Evolutionary conservation across 2,797 vertebrate species (phyloP).

Genomic region (Emys orbicularis): DNA sequence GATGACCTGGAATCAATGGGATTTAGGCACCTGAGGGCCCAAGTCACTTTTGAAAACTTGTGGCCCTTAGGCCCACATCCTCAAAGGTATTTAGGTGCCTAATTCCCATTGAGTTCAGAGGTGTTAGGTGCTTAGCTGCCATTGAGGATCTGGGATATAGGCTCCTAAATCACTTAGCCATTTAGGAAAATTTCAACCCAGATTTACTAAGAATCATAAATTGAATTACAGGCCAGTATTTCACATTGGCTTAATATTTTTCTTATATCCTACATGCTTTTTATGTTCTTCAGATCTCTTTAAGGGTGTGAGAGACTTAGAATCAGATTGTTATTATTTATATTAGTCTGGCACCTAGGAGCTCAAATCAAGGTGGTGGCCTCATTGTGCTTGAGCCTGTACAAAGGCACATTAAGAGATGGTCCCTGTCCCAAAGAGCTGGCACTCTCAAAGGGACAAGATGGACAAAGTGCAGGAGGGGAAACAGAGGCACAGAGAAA

Average conservation of each 20-base stretch:
- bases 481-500: neutral
- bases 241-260: slow-evolving; percentile 61
- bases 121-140: neutral
- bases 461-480: neutral
- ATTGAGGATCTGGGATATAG: neutral
- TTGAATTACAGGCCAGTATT: slow-evolving; percentile 47
- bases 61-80: neutral
- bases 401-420: neutral
- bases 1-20: neutral
- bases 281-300: slow-evolving; percentile 11
- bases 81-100: neutral
- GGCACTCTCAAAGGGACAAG: neutral
- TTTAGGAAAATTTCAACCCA: slow-evolving; percentile 17
- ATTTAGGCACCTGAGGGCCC: neutral
- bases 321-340: neutral
- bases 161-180: neutral
- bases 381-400: neutral
- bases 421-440: slow-evolving; percentile 17
- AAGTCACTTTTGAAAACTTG: slow-evolving; percentile 45
- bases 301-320: neutral
- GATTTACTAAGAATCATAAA: slow-evolving; percentile 22
- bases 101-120: neutral
- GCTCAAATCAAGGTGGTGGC: neutral
- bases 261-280: neutral
- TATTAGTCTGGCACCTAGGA: neutral